A percentile compares a stretch with the other conserved stretches of the same genome.
Evolutionary conservation across 2,888 invertebrate genomes (phyloP).

Genomic region (Pterobdella sp.): DNA sequence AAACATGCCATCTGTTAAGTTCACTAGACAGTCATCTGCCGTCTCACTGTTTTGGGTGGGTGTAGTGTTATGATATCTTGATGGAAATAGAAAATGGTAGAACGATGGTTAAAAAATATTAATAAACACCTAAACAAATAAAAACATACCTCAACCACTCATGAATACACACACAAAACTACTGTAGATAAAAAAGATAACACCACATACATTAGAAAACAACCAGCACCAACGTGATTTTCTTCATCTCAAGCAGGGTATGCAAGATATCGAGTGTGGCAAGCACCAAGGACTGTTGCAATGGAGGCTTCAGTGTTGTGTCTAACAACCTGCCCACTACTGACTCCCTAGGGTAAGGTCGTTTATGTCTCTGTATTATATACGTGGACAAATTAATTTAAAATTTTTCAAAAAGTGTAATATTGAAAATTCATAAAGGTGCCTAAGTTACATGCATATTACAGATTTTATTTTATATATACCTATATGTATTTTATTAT

Average conservation of each 20-base stretch:
- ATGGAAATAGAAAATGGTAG: background rate
- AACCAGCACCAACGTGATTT: conserved; percentile 40
- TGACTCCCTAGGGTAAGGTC: conserved; percentile 55
- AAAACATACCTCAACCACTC: background rate
- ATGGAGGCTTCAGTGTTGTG: conserved; percentile 67
- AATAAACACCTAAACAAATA: background rate
- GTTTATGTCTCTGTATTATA: too few relatives aligned
- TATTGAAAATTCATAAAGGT: too few relatives aligned
- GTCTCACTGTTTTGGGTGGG: background rate
- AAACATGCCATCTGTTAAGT: background rate
- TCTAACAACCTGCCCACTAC: conserved; percentile 65
- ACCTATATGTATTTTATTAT: too few relatives aligned
- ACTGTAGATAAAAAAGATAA: background rate
- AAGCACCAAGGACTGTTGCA: conserved; percentile 60
- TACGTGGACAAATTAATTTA: too few relatives aligned
- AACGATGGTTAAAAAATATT: background rate
- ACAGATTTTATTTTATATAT: too few relatives aligned
- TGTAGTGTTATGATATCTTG: background rate
- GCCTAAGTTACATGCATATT: too few relatives aligned
- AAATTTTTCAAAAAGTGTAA: too few relatives aligned
- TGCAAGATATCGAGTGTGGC: conserved; percentile 73
- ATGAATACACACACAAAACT: background rate
- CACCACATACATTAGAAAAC: background rate
- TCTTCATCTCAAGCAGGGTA: conserved; percentile 58
- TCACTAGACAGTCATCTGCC: background rate